Percentiles rank a stretch among this genome's conserved stretches.
These are phyloP conservation scores for Diabrotica undecimpunctata DNA, from an alignment of 1,140 invertebrate genomes.

Conservation along the genomic window DNA sequence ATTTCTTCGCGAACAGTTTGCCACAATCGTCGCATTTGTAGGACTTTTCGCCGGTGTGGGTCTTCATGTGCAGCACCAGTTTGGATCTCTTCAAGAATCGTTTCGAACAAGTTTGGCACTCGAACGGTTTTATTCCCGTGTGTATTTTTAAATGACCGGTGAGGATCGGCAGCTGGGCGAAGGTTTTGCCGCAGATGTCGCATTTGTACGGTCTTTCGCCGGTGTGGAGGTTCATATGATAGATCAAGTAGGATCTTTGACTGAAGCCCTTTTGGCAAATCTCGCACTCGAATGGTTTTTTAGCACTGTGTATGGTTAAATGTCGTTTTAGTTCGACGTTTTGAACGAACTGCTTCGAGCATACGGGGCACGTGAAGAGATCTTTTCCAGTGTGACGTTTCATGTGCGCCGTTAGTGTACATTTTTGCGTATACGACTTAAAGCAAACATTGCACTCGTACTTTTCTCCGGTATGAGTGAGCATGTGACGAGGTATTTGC, in stretches of 20 bases:
- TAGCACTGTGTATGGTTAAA: constrained; percentile 53
- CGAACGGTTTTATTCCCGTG: constrained; percentile 71
- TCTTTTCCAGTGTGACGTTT: constrained; percentile 42
- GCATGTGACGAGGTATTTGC: no score
- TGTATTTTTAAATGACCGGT: constrained; percentile 69
- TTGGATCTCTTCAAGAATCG: constrained; percentile 49
- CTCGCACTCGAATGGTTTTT: constrained; percentile 51
- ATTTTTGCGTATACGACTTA: constrained; percentile 61
- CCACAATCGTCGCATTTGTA: neutral
- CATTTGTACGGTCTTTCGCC: constrained; percentile 73
- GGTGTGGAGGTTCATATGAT: constrained; percentile 54
- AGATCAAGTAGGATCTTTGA: neutral
- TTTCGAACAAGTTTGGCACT: constrained; percentile 65
- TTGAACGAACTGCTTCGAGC: constrained; percentile 50
- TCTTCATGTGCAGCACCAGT: neutral
- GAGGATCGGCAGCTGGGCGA: constrained; percentile 53
- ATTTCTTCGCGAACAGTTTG: neutral
- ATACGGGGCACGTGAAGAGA: constrained; percentile 37
- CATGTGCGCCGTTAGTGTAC: constrained; percentile 49
- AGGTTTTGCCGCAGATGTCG: constrained; percentile 62
- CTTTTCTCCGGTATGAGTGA: constrained; percentile 53
- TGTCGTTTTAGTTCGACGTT: constrained; percentile 55
- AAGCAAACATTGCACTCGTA: constrained; percentile 58
- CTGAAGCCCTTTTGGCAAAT: constrained; percentile 51
- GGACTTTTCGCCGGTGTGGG: neutral